phyloP scores from a whole-genome alignment of 2,888 invertebrate species.

The Eupithecia insigniata region DNA sequence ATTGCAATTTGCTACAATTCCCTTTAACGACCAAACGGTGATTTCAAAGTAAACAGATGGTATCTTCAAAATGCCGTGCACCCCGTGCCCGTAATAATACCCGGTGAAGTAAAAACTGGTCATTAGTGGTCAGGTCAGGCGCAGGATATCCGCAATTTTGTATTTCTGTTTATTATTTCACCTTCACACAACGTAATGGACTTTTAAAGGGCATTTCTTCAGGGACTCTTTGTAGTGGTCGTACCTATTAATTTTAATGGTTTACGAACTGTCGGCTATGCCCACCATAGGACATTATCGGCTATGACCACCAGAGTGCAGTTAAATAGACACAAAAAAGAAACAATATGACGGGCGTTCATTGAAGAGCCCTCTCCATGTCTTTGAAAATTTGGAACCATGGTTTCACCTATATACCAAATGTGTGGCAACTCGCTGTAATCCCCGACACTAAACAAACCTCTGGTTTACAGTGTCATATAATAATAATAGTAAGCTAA shows the following conservation, averaged over 20 bases:
- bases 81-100: constrained; percentile 15
- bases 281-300: not conserved
- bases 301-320: not conserved
- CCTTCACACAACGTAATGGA: constrained; percentile 13
- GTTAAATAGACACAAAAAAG: no score
- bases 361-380: no score
- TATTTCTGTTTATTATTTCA: constrained; percentile 25
- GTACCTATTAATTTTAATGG: not conserved
- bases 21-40: not conserved
- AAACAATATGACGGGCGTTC: no score
- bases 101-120: constrained; percentile 20
- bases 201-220: constrained; percentile 11
- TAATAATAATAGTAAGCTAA: no score
- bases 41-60: constrained; percentile 25
- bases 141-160: constrained; percentile 33
- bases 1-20: not conserved
- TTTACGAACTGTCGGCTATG: not conserved
- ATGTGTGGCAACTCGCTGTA: no score
- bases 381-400: no score
- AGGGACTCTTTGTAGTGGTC: not conserved
- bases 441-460: no score
- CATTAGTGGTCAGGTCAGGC: constrained; percentile 24
- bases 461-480: no score
- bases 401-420: no score
- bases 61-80: constrained; percentile 28